Evolutionary conservation across 1,140 invertebrate genomes (phyloP).

Genomic region (Sitobion miscanthi): DNA sequence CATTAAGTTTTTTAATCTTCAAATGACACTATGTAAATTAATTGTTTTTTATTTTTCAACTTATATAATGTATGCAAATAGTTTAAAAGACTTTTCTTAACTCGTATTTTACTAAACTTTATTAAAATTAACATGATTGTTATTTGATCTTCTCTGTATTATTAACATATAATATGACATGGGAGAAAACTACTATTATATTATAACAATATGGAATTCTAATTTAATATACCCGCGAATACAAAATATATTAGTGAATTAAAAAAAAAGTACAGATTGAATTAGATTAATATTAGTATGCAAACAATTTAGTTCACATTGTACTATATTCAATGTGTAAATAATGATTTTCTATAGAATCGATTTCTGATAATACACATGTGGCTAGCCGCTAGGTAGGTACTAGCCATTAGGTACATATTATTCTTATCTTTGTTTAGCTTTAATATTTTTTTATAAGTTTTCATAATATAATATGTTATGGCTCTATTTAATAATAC

Average conservation of each 20-base stretch:
- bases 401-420: not conserved
- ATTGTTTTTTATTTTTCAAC: not conserved
- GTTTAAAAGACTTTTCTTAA: not conserved
- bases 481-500: not conserved
- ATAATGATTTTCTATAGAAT: too few species aligned
- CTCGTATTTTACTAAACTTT: not conserved
- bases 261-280: too few species aligned
- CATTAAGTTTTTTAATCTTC: not conserved
- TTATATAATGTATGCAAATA: not conserved
- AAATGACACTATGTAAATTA: not conserved
- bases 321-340: too few species aligned
- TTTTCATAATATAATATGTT: not conserved
- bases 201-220: too few species aligned
- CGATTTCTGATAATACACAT: too few species aligned
- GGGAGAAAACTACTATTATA: too few species aligned
- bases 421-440: not conserved
- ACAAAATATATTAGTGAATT: too few species aligned
- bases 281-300: too few species aligned
- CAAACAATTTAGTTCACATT: too few species aligned
- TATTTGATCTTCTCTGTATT: not conserved
- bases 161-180: not conserved
- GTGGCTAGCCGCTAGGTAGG: not conserved
- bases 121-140: not conserved
- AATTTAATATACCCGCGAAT: too few species aligned
- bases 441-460: not conserved